phyloP scores from a whole-genome alignment of 2,888 invertebrate species.

The Allygus modestus region DNA sequence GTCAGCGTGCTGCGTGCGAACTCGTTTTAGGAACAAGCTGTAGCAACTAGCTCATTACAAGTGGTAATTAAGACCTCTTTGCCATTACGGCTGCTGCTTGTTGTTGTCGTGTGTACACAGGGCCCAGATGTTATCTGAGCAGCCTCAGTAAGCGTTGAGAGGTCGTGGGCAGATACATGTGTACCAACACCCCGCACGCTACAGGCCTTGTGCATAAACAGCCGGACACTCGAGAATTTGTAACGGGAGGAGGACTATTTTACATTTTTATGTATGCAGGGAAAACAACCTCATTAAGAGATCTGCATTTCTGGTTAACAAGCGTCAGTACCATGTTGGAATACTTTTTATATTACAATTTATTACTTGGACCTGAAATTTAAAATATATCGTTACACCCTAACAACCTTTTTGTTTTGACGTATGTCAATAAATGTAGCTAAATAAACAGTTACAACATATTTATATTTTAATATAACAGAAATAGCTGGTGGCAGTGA shows the following conservation, averaged over 20 bases:
- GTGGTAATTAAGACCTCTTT: not conserved
- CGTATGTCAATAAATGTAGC: no score
- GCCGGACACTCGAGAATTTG: not conserved
- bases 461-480: no score
- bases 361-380: no score
- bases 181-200: not conserved
- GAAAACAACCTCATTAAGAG: not conserved
- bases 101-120: not conserved
- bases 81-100: not conserved
- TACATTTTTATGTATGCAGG: not conserved
- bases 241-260: not conserved
- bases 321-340: no score
- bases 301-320: not conserved
- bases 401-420: no score
- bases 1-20: no score
- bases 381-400: no score
- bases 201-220: not conserved
- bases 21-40: no score
- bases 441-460: no score
- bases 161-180: not conserved
- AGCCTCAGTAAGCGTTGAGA: not conserved
- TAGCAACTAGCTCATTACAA: not conserved
- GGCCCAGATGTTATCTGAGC: conserved; percentile 1
- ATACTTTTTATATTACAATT: no score
- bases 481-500: no score